Base-by-base conservation (phyloP, 2,113 vertebrate genomes). In the Opisthocomus hoazin region DNA sequence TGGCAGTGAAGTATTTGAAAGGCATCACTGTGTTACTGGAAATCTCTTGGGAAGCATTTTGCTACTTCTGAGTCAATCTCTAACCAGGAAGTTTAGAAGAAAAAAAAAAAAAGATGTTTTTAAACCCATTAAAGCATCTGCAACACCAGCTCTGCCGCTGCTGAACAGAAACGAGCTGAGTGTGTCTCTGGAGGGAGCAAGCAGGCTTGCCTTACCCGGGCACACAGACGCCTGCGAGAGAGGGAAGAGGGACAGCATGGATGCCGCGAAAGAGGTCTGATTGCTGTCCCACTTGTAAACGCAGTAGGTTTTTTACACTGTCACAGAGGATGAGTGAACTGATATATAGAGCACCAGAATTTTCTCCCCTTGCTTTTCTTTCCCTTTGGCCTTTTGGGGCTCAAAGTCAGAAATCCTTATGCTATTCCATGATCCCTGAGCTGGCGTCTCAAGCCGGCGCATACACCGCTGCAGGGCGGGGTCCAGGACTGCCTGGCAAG, bases 401-500 rank as follows among this genome's bases (percentile, higher is more conserved):
- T 75, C 48, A 24, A 39, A 60, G 27, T 73, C 41, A 63, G 66
- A 73, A 79, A 51, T 85, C 12, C 11, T 71, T 30, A 36, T 63
- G n/a, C 41, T 4, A 39, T 37, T 27, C 51, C 43, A 27, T 39
- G 45, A 78, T 30, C 46, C 3, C 21, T 24, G 10, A 7, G 14
- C 32, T 50, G 29, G 18, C 5, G 46, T 5, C 29, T 60, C 34
- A 39, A 36, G 65, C 11, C 8, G 2, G n/a, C 2, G 2, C 41
- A 66, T 46, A 12, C 24, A 0, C 1, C 7, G 24, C 10, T 24
- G 63, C 71, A 29, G 26, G 0, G 1, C 6, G 1, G 32, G 58
- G 30, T 10, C 21, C 48, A 77, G 39, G 48, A 20, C 11, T 61
- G 46, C 29, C 65, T 63, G 57, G n/a, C 41, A 43, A 41, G 53